Evolutionary conservation across 2,113 vertebrate genomes (phyloP).

Genomic region (Ariopsis seemanni): DNA sequence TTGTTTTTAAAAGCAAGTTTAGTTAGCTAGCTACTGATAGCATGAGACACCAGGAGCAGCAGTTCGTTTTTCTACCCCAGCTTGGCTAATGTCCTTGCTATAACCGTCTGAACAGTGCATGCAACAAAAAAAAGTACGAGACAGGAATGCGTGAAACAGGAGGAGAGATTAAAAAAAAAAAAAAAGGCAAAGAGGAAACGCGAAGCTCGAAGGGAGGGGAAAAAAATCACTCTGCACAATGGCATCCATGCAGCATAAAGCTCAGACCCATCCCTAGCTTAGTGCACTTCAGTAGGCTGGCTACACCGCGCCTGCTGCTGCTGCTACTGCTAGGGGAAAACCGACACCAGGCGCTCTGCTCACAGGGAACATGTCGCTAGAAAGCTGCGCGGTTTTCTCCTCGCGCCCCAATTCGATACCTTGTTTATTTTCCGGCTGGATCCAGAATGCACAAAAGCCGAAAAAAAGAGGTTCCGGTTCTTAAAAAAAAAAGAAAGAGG

Average conservation of each 20-base stretch:
- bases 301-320: constrained; percentile 4
- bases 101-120: constrained; percentile 14
- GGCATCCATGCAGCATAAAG: constrained; percentile 16
- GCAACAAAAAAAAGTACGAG: not conserved
- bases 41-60: constrained; percentile 10
- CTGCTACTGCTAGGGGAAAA: not conserved
- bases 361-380: not conserved
- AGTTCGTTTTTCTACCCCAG: constrained; percentile 11
- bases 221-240: constrained; percentile 28
- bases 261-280: not conserved
- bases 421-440: constrained; percentile 10
- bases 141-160: not conserved
- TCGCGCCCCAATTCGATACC: not conserved
- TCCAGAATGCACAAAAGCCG: constrained; percentile 6
- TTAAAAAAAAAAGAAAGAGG: not conserved
- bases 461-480: not conserved
- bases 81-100: constrained; percentile 45
- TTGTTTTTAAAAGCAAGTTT: constrained; percentile 25
- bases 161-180: not conserved
- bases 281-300: not conserved
- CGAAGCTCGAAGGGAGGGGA: not conserved
- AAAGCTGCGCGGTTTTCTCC: not conserved
- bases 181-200: not conserved
- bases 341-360: not conserved
- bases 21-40: constrained; percentile 43